Conservation (phyloP, 2,113 vertebrate genomes). For the Nipponia nippon region DNA sequence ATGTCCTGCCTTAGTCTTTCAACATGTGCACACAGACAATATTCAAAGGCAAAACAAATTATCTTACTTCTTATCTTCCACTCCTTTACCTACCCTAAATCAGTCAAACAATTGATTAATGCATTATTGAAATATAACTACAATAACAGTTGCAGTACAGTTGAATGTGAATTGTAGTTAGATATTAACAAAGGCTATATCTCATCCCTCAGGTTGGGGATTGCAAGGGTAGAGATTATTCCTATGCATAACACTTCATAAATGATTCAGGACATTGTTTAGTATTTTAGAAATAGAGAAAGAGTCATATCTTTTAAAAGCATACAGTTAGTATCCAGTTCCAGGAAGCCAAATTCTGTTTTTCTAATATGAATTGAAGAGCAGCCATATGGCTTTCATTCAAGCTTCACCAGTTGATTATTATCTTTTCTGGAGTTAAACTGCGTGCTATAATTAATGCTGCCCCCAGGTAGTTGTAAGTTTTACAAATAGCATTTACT, state of each 20-base stretch:
- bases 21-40: not conserved
- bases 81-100: not conserved
- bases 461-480: not conserved
- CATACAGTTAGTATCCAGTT: not conserved
- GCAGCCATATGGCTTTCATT: not conserved
- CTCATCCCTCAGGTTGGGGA: not conserved
- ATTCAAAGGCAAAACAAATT: not conserved
- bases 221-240: not conserved
- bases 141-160: not conserved
- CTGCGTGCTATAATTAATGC: conserved; percentile 26
- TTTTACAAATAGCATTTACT: conserved; percentile 30
- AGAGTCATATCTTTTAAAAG: not conserved
- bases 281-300: not conserved
- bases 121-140: not conserved
- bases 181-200: not conserved
- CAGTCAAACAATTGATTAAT: not conserved
- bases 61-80: not conserved
- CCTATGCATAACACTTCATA: not conserved
- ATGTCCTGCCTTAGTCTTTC: not conserved
- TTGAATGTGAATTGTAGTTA: not conserved
- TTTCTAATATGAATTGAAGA: not conserved
- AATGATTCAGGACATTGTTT: not conserved
- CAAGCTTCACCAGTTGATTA: not conserved
- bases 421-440: conserved; percentile 25
- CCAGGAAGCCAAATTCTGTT: not conserved